A percentile compares a stretch with the other conserved stretches of the same genome.
Evolutionary conservation across 2,113 vertebrate genomes (phyloP).

Genomic region (Pygoscelis antarcticus): DNA sequence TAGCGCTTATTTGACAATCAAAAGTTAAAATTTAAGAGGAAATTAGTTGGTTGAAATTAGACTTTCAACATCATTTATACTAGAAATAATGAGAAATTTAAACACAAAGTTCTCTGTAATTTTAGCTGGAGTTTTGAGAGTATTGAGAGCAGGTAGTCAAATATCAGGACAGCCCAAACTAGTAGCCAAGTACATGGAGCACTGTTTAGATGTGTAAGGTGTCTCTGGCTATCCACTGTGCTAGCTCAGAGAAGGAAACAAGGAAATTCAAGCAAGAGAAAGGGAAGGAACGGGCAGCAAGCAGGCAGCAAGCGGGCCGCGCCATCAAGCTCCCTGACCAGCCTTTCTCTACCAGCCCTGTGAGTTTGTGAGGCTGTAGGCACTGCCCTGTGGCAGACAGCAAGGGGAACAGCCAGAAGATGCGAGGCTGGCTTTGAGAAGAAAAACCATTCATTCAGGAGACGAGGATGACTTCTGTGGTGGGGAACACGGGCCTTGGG

Average conservation of each 20-base stretch:
- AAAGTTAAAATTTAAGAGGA: not conserved
- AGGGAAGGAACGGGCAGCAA: not conserved
- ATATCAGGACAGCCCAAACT: not conserved
- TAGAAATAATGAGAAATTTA: not conserved
- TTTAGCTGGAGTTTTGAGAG: not conserved
- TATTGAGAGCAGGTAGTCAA: not conserved
- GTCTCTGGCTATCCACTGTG: not conserved
- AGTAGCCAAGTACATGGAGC: rapidly evolving
- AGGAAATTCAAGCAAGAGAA: not conserved
- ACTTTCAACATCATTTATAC: not conserved
- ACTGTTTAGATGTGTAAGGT: rapidly evolving
- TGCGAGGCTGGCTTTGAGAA: not conserved
- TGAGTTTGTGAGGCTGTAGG: not conserved
- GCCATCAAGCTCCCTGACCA: not conserved
- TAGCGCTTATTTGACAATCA: not conserved
- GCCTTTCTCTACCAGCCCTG: not conserved
- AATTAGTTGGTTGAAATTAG: not conserved
- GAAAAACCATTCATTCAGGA: not conserved
- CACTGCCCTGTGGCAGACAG: not conserved
- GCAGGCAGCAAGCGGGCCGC: not conserved
- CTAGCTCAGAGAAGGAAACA: not conserved
- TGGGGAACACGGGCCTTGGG: rapidly evolving
- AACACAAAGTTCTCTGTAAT: not conserved
- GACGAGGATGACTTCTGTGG: not conserved
- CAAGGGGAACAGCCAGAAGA: too few relatives aligned